Percentiles rank a stretch among this genome's conserved stretches.
These are phyloP conservation scores for Sarcophaga carnaria DNA, from an alignment of 2,888 invertebrate species.

Conservation along the genomic window DNA sequence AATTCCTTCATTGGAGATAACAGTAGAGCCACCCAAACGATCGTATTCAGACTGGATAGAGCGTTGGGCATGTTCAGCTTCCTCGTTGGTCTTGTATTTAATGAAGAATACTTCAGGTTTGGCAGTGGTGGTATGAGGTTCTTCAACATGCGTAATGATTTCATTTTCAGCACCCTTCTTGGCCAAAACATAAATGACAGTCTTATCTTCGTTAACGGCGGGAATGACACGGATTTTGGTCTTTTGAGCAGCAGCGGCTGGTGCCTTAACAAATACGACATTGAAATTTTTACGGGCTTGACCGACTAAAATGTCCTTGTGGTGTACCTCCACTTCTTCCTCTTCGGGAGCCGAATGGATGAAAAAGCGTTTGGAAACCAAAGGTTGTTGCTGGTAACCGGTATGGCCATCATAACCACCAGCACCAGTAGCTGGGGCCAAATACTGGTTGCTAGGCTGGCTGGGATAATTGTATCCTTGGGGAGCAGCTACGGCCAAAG, in stretches of 20 bases:
- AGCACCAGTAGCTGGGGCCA: constrained; percentile 45
- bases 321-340: constrained; percentile 67
- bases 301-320: constrained; percentile 68
- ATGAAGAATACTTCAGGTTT: constrained; percentile 74
- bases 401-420: constrained; percentile 16
- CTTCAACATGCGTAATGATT: constrained; percentile 68
- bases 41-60: constrained; percentile 73
- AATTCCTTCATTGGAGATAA: constrained; percentile 71
- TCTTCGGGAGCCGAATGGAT: constrained; percentile 73
- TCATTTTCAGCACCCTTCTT: constrained; percentile 71
- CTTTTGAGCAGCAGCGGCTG: constrained; percentile 55
- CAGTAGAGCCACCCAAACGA: constrained; percentile 71
- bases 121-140: constrained; percentile 66
- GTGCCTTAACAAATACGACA: constrained; percentile 72
- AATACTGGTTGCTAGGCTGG: constrained; percentile 50
- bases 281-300: constrained; percentile 72
- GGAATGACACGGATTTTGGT: constrained; percentile 70
- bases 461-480: constrained; percentile 69
- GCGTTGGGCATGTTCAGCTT: constrained; percentile 73
- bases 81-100: constrained; percentile 72
- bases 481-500: constrained; percentile 66
- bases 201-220: constrained; percentile 72
- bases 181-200: constrained; percentile 73
- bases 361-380: constrained; percentile 71
- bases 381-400: constrained; percentile 50